Conservation (phyloP, 2,888 invertebrate genomes). For the Gandaritis pyraliata region DNA sequence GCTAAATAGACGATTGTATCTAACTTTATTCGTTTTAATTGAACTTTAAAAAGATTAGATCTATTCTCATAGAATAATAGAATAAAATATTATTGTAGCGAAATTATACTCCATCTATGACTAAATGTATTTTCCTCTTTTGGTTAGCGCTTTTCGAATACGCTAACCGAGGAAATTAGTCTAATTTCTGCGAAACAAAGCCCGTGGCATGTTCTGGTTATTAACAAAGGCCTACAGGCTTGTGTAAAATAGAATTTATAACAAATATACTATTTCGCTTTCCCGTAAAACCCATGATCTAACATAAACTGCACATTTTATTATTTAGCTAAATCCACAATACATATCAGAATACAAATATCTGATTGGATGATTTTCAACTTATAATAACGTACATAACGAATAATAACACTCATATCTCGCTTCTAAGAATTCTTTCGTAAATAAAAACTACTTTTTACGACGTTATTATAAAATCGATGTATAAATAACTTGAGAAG, state of each 20-base stretch:
- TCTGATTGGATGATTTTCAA: background rate
- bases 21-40: background rate
- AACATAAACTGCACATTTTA: no score
- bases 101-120: no score
- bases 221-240: no score
- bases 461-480: conserved; percentile 4
- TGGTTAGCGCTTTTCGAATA: background rate
- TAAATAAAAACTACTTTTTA: conserved; percentile 18
- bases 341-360: no score
- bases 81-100: no score
- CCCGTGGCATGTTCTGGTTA: no score
- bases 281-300: no score
- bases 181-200: no score
- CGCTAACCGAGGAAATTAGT: background rate
- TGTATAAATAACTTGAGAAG: conserved; percentile 8
- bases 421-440: conserved; percentile 1
- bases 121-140: background rate
- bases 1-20: background rate
- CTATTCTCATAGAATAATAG: no score
- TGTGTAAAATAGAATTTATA: no score
- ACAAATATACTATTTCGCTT: no score
- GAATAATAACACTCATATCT: background rate
- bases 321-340: no score
- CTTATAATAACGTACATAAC: background rate
- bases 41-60: background rate